Conservation (phyloP, 2,797 vertebrate genomes). For the Notolabrus celidotus region DNA sequence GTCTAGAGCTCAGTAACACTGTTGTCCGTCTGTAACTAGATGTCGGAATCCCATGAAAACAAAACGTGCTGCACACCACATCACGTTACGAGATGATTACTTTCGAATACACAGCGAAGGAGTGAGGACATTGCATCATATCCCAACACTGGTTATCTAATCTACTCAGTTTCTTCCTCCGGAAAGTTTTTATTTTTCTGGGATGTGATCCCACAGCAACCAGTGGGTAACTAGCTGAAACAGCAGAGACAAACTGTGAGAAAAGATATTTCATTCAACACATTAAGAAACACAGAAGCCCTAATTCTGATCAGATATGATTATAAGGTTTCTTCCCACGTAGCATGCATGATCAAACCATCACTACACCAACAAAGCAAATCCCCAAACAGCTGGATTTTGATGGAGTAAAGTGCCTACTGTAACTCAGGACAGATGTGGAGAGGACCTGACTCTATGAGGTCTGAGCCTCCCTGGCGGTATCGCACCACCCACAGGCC, state of each 20-base stretch:
- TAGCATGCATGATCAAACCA: constrained; percentile 51
- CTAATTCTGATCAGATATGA: constrained; percentile 34
- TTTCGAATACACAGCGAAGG: constrained; percentile 36
- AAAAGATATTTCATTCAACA: constrained; percentile 18
- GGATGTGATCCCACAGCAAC: constrained; percentile 45
- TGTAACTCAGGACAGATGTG: constrained; percentile 81
- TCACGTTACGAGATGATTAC: constrained; percentile 40
- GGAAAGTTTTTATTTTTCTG: constrained; percentile 65
- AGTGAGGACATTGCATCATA: constrained; percentile 42
- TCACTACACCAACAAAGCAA: constrained; percentile 63
- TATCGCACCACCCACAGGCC: constrained; percentile 68
- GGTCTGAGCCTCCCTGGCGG: constrained; percentile 60
- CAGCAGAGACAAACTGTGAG: constrained; percentile 15
- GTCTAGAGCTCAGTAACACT: constrained; percentile 51
- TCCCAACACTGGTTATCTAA: constrained; percentile 69
- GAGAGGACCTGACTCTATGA: constrained; percentile 58
- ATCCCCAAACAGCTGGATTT: constrained; percentile 74
- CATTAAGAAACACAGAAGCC: constrained; percentile 34
- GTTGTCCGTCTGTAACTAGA: constrained; percentile 45
- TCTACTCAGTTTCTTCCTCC: constrained; percentile 70
- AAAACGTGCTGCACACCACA: constrained; percentile 24
- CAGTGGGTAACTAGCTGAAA: constrained; percentile 41
- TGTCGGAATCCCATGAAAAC: constrained; percentile 40
- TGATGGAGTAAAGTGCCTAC: constrained; percentile 73
- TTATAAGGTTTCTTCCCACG: constrained; percentile 43